Evolutionary conservation across 2,888 invertebrate species (phyloP).

Genomic region (Callyntrura sp.): DNA sequence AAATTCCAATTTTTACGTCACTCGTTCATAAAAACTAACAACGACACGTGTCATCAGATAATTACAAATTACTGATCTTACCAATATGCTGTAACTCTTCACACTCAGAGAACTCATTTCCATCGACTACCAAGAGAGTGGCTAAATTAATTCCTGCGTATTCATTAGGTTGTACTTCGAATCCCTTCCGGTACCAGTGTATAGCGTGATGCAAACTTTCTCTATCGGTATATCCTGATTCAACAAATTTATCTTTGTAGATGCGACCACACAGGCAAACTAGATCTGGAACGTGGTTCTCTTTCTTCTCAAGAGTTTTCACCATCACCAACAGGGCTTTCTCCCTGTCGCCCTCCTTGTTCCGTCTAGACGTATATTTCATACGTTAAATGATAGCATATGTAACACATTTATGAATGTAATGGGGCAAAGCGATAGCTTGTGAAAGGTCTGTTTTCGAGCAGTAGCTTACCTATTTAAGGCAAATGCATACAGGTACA

Average conservation of each 20-base stretch:
- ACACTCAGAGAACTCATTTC: constrained; percentile 97
- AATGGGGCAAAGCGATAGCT: no score
- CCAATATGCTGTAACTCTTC: constrained; percentile 96
- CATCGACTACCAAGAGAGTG: constrained; percentile 97
- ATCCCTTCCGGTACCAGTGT: constrained; percentile 98
- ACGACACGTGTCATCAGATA: no score
- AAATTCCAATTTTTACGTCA: background rate
- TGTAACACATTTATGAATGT: no score
- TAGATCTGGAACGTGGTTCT: constrained; percentile 98
- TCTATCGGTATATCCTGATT: constrained; percentile 95
- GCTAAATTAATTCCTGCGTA: constrained; percentile 99
- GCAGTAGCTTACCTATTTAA: constrained; percentile 94
- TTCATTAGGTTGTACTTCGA: constrained; percentile 99
- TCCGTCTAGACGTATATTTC: constrained; percentile 92
- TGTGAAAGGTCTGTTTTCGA: no score
- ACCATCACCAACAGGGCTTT: constrained; percentile 96
- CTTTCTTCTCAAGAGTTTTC: constrained; percentile 95
- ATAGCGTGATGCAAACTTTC: constrained; percentile 96
- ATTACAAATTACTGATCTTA: no score
- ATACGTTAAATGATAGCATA: no score
- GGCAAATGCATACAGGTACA: constrained; percentile 98
- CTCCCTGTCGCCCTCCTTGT: constrained; percentile 97
- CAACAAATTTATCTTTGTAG: constrained; percentile 98
- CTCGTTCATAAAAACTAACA: background rate
- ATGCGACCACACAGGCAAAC: constrained; percentile 98